These are phyloP conservation scores for Corythornis vintsioides DNA, from an alignment of 2,113 vertebrate species.

Conservation along the genomic window DNA sequence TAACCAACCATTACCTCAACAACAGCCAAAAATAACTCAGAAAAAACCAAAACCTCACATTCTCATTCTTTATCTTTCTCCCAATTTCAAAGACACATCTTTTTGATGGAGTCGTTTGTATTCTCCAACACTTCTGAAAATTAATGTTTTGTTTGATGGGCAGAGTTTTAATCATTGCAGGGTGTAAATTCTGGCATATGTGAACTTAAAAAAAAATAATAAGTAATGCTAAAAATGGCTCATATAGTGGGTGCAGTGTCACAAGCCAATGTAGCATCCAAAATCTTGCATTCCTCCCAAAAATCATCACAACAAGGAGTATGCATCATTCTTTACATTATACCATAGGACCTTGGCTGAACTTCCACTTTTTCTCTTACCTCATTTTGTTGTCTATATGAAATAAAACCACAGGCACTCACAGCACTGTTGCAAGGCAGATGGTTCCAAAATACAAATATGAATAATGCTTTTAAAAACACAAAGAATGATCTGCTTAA, in stretches of 20 bases:
- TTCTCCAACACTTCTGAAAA: neutral
- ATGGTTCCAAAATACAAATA: neutral
- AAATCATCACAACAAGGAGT: neutral
- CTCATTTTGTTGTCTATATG: neutral
- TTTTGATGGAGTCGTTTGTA: neutral
- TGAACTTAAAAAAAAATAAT: neutral
- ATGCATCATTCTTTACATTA: neutral
- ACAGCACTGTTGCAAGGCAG: neutral
- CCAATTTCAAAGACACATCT: neutral
- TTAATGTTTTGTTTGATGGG: neutral
- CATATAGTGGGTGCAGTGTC: neutral
- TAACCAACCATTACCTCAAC: neutral
- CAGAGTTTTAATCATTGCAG: neutral
- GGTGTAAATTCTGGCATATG: neutral
- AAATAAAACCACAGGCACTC: neutral
- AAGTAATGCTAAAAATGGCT: constrained; percentile 13
- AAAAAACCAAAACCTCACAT: neutral
- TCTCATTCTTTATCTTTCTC: neutral
- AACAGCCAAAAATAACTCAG: neutral
- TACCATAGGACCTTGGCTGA: neutral
- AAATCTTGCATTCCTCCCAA: neutral
- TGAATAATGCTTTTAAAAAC: neutral
- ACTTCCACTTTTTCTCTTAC: neutral
- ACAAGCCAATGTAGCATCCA: neutral
- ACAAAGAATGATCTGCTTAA: neutral